Evolutionary conservation across 2,797 vertebrate genomes (phyloP).

Genomic region (Myotis myotis): DNA sequence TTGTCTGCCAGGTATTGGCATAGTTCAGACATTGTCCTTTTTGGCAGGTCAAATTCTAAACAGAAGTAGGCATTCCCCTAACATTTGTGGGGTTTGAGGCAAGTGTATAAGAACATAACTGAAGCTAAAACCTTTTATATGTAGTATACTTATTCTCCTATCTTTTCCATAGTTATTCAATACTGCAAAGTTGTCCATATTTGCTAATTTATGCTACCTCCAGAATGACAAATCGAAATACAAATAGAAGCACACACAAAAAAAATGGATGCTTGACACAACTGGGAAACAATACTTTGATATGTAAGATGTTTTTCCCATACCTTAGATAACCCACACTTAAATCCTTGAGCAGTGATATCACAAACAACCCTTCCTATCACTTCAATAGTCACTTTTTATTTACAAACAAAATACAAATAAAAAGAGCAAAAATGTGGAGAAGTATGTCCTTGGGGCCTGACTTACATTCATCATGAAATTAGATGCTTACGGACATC

Average conservation of each 20-base stretch:
- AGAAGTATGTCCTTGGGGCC: not conserved
- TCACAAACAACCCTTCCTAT: not conserved
- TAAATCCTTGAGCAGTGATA: not conserved
- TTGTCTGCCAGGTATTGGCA: conserved; percentile 1
- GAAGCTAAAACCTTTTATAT: not conserved
- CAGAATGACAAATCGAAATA: conserved; percentile 1
- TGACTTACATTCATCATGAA: not conserved
- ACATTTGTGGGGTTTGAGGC: not conserved
- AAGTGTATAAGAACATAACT: not conserved
- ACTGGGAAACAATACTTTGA: not conserved
- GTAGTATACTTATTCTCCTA: not conserved
- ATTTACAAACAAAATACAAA: not conserved
- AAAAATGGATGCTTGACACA: not conserved
- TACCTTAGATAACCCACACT: not conserved
- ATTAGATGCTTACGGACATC: not conserved
- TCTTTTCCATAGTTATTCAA: not conserved
- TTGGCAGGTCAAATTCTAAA: not conserved
- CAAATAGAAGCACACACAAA: not conserved
- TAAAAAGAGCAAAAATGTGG: not conserved
- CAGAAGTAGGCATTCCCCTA: not conserved
- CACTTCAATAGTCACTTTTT: not conserved
- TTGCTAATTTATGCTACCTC: not conserved
- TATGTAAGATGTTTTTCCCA: not conserved
- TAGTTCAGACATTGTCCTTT: not conserved
- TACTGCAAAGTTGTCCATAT: not conserved